These are phyloP conservation scores for Drosophila triauraria DNA, from an alignment of 1,140 invertebrate genomes.

Conservation along the genomic window DNA sequence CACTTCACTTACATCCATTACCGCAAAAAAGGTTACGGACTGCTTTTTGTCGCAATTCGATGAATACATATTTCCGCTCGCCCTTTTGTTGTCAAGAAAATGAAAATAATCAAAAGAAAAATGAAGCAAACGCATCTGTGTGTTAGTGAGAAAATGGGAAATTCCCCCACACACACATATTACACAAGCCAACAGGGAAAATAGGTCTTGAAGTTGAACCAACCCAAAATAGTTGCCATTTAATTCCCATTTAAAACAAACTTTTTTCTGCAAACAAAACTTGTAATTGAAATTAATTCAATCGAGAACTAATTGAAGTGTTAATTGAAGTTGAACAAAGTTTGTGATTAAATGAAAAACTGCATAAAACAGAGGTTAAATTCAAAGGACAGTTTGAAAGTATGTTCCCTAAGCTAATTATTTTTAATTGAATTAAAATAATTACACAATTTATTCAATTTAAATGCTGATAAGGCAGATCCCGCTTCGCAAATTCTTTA, in stretches of 20 bases:
- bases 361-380: background rate
- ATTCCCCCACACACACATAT: background rate
- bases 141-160: background rate
- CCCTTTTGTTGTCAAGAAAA: constrained; percentile 19
- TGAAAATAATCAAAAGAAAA: constrained; percentile 25
- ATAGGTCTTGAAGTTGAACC: background rate
- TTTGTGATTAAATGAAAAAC: background rate
- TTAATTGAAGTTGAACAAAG: background rate
- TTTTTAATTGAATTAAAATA: too few species aligned
- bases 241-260: background rate
- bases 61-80: constrained; percentile 13
- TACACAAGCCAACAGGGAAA: background rate
- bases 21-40: constrained; percentile 15
- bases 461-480: too few species aligned
- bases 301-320: background rate
- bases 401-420: too few species aligned
- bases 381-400: background rate
- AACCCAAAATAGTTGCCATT: background rate
- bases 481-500: too few species aligned
- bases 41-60: constrained; percentile 23
- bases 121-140: constrained; percentile 2
- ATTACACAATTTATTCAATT: too few species aligned
- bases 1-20: constrained; percentile 12
- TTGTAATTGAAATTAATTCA: background rate
- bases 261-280: background rate